Evolutionary conservation across 2,888 invertebrate species (phyloP).

Genomic region (Troides aeacus): DNA sequence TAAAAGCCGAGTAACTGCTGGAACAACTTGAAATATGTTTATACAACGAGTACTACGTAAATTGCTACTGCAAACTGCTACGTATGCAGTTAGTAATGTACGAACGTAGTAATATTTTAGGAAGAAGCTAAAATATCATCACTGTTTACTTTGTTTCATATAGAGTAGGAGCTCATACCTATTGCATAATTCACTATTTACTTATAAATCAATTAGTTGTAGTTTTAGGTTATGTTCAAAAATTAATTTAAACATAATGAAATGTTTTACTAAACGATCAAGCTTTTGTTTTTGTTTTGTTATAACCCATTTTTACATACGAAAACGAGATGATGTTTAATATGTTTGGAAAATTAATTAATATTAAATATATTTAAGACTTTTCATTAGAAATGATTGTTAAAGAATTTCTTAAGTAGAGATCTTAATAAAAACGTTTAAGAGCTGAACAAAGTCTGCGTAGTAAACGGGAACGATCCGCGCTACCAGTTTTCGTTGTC

Average conservation of each 20-base stretch:
- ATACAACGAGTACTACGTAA: constrained; percentile 18
- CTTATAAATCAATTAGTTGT: not conserved
- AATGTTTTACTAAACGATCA: not conserved
- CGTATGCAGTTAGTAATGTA: constrained; percentile 2
- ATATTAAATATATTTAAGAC: no score
- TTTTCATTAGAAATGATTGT: not conserved
- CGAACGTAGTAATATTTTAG: not conserved
- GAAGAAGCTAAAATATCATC: not conserved
- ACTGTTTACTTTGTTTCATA: not conserved
- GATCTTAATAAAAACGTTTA: constrained; percentile 32
- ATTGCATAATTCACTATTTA: not conserved
- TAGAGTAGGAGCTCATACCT: not conserved
- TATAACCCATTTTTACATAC: not conserved
- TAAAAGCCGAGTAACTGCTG: constrained; percentile 27
- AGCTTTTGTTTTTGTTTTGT: not conserved
- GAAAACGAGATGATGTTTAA: not conserved
- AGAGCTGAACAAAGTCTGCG: constrained; percentile 9
- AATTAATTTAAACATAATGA: no score
- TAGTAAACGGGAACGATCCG: constrained; percentile 4
- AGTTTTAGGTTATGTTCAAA: no score
- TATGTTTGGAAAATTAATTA: not conserved
- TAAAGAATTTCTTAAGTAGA: constrained; percentile 4
- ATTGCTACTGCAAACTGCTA: constrained; percentile 9
- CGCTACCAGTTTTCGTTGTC: constrained; percentile 17
- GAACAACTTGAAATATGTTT: constrained; percentile 21